A percentile compares a stretch with the other conserved stretches of the same genome.
phyloP scores from a whole-genome alignment of 2,113 vertebrate species.

The Clupea harengus region DNA sequence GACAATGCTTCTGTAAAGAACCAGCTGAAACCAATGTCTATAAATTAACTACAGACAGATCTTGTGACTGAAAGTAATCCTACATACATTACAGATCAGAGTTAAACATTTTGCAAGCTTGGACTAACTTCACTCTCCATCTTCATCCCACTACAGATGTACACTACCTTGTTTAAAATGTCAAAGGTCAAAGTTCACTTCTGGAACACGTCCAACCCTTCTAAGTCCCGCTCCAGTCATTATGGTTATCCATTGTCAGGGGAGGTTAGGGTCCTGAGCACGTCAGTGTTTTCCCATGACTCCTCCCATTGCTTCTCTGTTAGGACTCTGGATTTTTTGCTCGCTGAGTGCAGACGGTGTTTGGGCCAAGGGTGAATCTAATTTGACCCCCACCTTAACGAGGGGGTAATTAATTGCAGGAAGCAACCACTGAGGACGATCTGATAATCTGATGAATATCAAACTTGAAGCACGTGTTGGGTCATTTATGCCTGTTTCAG shows the following conservation, averaged over 20 bases:
- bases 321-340: background rate
- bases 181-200: background rate
- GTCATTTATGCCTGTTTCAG: background rate
- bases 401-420: constrained; percentile 33
- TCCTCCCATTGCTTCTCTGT: background rate
- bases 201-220: background rate
- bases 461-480: constrained; percentile 23
- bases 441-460: constrained; percentile 41
- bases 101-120: background rate
- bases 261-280: background rate
- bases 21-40: background rate
- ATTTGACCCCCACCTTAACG: constrained; percentile 8
- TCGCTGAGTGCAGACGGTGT: background rate
- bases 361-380: constrained; percentile 7
- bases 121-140: background rate
- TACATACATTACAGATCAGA: background rate
- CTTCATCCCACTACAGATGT: background rate
- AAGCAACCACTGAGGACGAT: constrained; percentile 21
- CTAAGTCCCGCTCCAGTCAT: no score
- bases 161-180: background rate
- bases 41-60: background rate
- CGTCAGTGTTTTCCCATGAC: background rate
- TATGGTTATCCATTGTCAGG: background rate
- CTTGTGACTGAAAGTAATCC: background rate
- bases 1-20: background rate